phyloP scores from a whole-genome alignment of 1,140 invertebrate species.

The Drosophila prosaltans region DNA sequence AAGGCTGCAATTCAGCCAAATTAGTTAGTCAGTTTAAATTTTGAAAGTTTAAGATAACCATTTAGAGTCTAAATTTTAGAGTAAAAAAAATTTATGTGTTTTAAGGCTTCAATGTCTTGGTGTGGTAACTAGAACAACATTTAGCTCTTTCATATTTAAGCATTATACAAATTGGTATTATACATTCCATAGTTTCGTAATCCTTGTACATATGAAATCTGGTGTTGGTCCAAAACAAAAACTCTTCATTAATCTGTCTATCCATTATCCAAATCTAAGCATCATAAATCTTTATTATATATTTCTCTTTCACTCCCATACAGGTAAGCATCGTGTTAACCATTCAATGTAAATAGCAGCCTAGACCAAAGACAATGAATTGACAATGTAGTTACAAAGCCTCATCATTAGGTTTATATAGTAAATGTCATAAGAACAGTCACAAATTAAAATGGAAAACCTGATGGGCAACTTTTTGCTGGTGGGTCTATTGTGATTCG shows the following conservation, averaged over 20 bases:
- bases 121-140: no score
- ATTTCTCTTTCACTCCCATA: not conserved
- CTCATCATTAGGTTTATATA: conserved; percentile 16
- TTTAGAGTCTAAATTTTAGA: no score
- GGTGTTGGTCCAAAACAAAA: not conserved
- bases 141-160: no score
- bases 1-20: no score
- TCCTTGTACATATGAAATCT: not conserved
- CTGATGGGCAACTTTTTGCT: conserved; percentile 23
- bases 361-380: conserved; percentile 30
- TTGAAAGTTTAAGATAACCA: no score
- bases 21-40: no score
- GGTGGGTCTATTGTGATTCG: conserved; percentile 11
- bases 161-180: no score
- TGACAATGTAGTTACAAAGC: conserved; percentile 37
- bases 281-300: not conserved
- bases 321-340: conserved; percentile 14
- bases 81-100: no score
- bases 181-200: not conserved
- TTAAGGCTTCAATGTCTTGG: no score
- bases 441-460: conserved; percentile 42
- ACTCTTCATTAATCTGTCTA: not conserved
- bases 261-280: not conserved
- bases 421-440: conserved; percentile 43
- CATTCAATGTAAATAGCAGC: conserved; percentile 2